Base-by-base conservation (phyloP, 2,113 vertebrate species). In the Gymnarchus niloticus region DNA sequence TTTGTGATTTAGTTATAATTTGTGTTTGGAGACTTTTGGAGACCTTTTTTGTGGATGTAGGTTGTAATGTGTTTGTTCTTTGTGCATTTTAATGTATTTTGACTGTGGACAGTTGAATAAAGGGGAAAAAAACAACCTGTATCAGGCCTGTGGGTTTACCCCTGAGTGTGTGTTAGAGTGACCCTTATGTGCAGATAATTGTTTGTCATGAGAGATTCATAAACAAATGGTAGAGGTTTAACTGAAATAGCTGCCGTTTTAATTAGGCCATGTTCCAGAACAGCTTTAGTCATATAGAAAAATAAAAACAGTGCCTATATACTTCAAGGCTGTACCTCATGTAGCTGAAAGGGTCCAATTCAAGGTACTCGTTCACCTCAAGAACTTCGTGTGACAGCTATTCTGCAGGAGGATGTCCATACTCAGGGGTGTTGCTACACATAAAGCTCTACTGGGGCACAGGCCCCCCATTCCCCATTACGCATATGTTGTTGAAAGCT, bases 171-270 rank as follows among this genome's bases (percentile, higher is more conserved):
- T 78, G 46, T n/a, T 9, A 23, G 49, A 19, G 28, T 54, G 25
- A 54, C 51, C 76, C 37, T 9, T 46, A 78, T 48, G 37, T 23
- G 83, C 12, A 57, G 46, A 73, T 37, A 61, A 56, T 23, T 84
- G 52, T 82, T 28, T 49, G 51, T 86, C 83, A 86, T 90, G 87
- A 84, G 82, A 77, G 76, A 33, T 23, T 61, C 86, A 80, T 33
- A n/a, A 82, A 14, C 49, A 54, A 82, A 82, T 49, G 49, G 25
- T 89, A 83, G 77, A 49, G 83, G 56, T 59, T 84, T 56, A 85
- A 80, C 80, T 80, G 69, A 91, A 90, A 91, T 88, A 90, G 51
- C 0, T 89, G 88, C 89, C 90, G 89, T 91, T 93, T 92, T 25
- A 0, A 46, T 83, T 84, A 33, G 9, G 41, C 69, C 88, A 89